Conservation (phyloP, 1,140 invertebrate species). For the Bacillus rossius region DNA sequence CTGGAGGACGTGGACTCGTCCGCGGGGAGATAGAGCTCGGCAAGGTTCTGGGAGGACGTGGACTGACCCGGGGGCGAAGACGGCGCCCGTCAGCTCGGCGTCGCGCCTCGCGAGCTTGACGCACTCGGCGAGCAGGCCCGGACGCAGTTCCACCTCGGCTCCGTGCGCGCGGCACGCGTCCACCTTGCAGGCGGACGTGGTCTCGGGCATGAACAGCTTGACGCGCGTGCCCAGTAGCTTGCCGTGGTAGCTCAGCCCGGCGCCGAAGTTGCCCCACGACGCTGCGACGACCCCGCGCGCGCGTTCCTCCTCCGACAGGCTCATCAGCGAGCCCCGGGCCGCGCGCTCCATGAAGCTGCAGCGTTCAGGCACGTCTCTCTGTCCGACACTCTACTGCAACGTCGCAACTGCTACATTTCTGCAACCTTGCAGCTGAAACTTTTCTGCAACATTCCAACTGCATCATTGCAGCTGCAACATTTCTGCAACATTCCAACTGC, state of each 20-base stretch:
- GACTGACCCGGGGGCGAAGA: too few relatives aligned
- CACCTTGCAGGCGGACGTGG: conserved; percentile 91
- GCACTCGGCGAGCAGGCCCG: conserved; percentile 78
- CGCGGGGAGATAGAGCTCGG: too few relatives aligned
- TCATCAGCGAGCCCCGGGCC: conserved; percentile 75
- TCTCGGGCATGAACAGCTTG: conserved; percentile 89
- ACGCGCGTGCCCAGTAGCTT: conserved; percentile 71
- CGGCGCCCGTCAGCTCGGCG: too few relatives aligned
- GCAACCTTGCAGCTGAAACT: too few relatives aligned
- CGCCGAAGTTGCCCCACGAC: conserved; percentile 87
- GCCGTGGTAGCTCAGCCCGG: conserved; percentile 84
- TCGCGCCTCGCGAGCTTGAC: conserved; percentile 62
- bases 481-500: too few relatives aligned
- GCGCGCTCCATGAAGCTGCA: conserved; percentile 92
- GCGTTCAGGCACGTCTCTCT: too few relatives aligned
- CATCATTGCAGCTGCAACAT: too few relatives aligned
- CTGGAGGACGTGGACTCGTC: too few relatives aligned
- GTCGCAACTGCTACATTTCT: too few relatives aligned
- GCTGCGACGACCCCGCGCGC: conserved; percentile 81
- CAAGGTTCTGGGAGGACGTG: too few relatives aligned
- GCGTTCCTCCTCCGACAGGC: conserved; percentile 65
- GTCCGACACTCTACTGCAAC: too few relatives aligned
- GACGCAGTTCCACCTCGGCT: conserved; percentile 77
- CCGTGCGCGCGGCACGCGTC: conserved; percentile 76
- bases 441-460: too few relatives aligned